Base-by-base conservation (phyloP, 1,140 invertebrate genomes). In the Tyrophagus putrescentiae region DNA sequence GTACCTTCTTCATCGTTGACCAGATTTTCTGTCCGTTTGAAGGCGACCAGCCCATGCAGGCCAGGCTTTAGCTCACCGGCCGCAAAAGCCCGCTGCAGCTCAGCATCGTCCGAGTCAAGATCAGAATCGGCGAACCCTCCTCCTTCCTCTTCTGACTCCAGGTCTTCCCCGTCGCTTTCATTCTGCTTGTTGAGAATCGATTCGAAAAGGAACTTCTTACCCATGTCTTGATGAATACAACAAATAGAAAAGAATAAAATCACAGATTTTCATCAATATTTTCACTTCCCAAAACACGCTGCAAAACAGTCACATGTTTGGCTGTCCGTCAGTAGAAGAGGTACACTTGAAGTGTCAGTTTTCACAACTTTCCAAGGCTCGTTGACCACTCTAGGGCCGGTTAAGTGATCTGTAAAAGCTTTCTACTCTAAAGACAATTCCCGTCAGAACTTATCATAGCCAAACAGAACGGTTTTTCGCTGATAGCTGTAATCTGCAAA, bases 51-150 rank as follows among this genome's bases (percentile, higher is more conserved):
- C 21, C 69, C 63, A 73, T 89, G 89, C 0, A 91, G 70, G 9
- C 88, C 88, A 0, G 87, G 84, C 70, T 91, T 87, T 0, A 93
- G 64, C 57, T 82, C 72, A 9, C 87, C 86, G 63, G 79, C 77
- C 1, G 80, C 80, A 72, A 90, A 88, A 0, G 87, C 86, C 72
- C 84, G 80, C 79, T 86, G 86, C 48, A 92, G 70, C 84, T 90
- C 59, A 16, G 52, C 52, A 54, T 54, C 41, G 25, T n/a, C 18
- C 11, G 41, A 45, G 50, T 60, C 59, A n/a, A 34, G 28, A 33
- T 36, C 58, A 11, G 9, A 18, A 60, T 57, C 31, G 23, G 11
- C 39, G 25, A 28, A 4, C 4, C 28, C 13, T 3, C 25, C 6
- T 1, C 18, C 1, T 42, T 42, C 11, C 11, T 39, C 11, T 39